phyloP scores from a whole-genome alignment of 2,888 invertebrate genomes.

The Choreutis nemorana region DNA sequence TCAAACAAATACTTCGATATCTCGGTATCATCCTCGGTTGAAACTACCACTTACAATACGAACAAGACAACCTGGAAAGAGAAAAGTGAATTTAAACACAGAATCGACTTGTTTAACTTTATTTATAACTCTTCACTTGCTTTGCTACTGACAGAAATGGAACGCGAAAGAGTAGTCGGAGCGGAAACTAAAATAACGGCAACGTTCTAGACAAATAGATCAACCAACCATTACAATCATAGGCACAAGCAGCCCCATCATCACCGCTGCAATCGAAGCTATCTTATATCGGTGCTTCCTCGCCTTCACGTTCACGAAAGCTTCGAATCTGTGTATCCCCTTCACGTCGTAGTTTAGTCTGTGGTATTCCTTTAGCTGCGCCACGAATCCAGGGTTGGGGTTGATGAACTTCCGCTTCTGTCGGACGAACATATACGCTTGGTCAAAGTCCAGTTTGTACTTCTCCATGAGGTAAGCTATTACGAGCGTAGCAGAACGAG shows the following conservation, averaged over 20 bases:
- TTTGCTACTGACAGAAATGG: conserved; percentile 9
- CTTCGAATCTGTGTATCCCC: conserved; percentile 38
- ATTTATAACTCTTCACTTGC: too few species aligned
- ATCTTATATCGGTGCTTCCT: conserved; percentile 47
- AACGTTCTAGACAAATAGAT: conserved; percentile 8
- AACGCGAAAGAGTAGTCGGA: conserved; percentile 7
- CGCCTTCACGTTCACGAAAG: conserved; percentile 43
- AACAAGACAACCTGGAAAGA: conserved; percentile 3
- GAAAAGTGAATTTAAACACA: conserved; percentile 3
- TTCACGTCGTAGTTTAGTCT: conserved; percentile 39
- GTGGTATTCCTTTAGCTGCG: conserved; percentile 79
- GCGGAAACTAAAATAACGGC: conserved; percentile 1
- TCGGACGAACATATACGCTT: conserved; percentile 89
- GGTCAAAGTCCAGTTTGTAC: conserved; percentile 81
- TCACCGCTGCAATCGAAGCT: conserved; percentile 38
- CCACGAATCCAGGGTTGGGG: conserved; percentile 95
- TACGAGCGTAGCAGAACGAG: conserved; percentile 92
- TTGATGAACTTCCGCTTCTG: conserved; percentile 88
- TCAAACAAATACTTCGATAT: too few species aligned
- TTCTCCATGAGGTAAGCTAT: conserved; percentile 95
- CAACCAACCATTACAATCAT: conserved; percentile 38
- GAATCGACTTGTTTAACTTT: neutral
- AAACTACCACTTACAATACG: conserved; percentile 2
- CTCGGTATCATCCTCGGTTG: neutral
- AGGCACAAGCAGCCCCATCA: conserved; percentile 41